Evolutionary conservation across 1,140 invertebrate genomes (phyloP).

Genomic region (Zaprionus vittiger): DNA sequence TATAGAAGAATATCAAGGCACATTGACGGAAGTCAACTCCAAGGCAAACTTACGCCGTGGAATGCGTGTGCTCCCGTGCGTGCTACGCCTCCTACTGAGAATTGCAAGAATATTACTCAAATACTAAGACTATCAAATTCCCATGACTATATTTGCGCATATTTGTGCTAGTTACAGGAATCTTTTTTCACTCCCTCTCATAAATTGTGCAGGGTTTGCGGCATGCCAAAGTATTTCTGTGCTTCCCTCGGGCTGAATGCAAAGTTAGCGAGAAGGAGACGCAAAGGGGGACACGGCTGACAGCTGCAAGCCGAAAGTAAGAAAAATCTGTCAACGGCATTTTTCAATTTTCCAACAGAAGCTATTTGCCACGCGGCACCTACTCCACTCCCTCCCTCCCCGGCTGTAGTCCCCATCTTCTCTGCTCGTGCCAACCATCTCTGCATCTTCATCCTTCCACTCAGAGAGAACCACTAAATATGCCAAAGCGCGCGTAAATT

Average conservation of each 20-base stretch:
- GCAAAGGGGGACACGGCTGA: neutral
- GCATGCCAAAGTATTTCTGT: constrained; percentile 47
- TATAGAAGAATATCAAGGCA: neutral
- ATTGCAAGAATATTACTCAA: constrained; percentile 11
- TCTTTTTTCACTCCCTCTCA: constrained; percentile 33
- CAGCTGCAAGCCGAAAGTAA: constrained; percentile 64
- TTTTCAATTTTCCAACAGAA: constrained; percentile 58
- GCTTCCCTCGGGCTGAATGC: neutral
- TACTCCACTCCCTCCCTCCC: neutral
- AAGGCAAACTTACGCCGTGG: neutral
- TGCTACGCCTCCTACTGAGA: neutral
- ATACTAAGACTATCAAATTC: constrained; percentile 28
- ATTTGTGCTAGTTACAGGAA: constrained; percentile 39
- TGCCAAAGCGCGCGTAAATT: constrained; percentile 79
- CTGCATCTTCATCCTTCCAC: constrained; percentile 20
- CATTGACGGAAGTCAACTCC: neutral
- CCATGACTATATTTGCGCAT: constrained; percentile 37
- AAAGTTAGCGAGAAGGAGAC: neutral
- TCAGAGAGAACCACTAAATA: constrained; percentile 64
- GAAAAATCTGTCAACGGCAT: constrained; percentile 78
- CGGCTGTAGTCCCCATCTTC: no score
- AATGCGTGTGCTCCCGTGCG: neutral
- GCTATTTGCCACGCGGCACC: neutral
- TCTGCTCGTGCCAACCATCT: neutral
- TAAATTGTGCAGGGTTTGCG: constrained; percentile 66